phyloP scores from a whole-genome alignment of 2,797 vertebrate genomes.

The Crypturellus tataupa region DNA sequence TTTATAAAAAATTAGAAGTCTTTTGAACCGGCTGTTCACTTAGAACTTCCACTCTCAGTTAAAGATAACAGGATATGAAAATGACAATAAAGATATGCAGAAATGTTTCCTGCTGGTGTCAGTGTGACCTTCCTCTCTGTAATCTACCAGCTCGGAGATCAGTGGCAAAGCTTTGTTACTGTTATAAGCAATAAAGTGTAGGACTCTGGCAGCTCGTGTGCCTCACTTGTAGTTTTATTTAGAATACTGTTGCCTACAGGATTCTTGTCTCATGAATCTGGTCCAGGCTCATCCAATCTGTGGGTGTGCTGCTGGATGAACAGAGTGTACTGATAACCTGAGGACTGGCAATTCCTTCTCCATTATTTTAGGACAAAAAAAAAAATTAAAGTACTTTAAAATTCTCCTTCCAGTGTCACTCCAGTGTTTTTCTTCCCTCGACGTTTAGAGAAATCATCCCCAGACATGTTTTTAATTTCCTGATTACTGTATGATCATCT shows the following conservation, averaged over 20 bases:
- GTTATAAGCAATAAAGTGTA: not conserved
- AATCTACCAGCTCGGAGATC: not conserved
- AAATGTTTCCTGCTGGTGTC: not conserved
- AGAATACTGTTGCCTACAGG: not conserved
- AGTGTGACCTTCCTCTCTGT: not conserved
- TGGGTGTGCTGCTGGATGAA: not conserved
- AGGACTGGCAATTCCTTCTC: not conserved
- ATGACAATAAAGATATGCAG: not conserved
- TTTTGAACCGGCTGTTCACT: not conserved
- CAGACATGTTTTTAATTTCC: not conserved
- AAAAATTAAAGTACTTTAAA: not conserved
- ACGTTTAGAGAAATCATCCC: not conserved
- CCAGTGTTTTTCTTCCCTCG: not conserved
- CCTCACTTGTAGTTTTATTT: not conserved
- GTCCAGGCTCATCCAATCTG: not conserved
- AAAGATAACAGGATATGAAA: not conserved
- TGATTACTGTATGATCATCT: not conserved
- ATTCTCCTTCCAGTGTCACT: not conserved
- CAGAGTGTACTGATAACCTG: not conserved
- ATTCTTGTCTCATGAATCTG: not conserved
- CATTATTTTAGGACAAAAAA: not conserved
- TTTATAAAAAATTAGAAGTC: not conserved
- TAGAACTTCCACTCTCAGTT: not conserved
- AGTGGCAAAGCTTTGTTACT: not conserved
- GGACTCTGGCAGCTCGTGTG: not conserved